phyloP scores from a whole-genome alignment of 2,888 invertebrate species.

The Zaprionus bogoriensis region DNA sequence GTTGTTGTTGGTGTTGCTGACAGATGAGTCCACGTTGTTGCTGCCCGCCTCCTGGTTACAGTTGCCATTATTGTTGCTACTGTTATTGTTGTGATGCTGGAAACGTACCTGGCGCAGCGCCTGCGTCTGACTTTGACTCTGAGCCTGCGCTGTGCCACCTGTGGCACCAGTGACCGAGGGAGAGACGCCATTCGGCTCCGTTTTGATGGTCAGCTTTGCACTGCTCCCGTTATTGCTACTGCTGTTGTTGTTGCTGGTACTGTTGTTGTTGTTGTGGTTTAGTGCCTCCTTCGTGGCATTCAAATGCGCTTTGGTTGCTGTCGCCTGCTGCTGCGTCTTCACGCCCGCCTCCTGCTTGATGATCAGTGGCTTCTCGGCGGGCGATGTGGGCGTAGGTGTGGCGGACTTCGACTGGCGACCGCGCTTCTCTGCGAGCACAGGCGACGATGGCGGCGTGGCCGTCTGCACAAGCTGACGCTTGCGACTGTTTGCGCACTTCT shows the following conservation, averaged over 20 bases:
- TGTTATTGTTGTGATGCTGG: constrained; percentile 60
- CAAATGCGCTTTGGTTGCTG: constrained; percentile 17
- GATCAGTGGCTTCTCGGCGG: constrained; percentile 39
- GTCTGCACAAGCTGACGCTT: constrained; percentile 73
- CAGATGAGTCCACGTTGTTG: constrained; percentile 28
- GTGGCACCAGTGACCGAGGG: constrained; percentile 8
- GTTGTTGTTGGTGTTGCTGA: constrained; percentile 26
- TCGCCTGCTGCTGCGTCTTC: constrained; percentile 37
- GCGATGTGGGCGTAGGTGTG: constrained; percentile 64
- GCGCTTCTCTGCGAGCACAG: constrained; percentile 78
- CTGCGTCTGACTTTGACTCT: constrained; percentile 49
- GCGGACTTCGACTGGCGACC: constrained; percentile 61
- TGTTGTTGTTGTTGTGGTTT: constrained; percentile 47
- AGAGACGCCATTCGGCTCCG: constrained; percentile 58
- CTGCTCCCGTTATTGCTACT: constrained; percentile 39
- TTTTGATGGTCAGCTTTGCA: constrained; percentile 43
- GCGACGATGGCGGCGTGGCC: constrained; percentile 74
- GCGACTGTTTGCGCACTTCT: constrained; percentile 80
- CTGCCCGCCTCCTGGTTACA: constrained; percentile 35
- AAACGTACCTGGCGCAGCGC: constrained; percentile 66
- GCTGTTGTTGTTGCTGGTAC: constrained; percentile 26
- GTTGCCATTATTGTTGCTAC: constrained; percentile 41
- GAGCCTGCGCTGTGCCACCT: constrained; percentile 13
- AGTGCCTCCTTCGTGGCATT: constrained; percentile 46
- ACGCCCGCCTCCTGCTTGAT: constrained; percentile 59